Base-by-base conservation (phyloP, 2,888 invertebrate genomes). In the Melieria picta region DNA sequence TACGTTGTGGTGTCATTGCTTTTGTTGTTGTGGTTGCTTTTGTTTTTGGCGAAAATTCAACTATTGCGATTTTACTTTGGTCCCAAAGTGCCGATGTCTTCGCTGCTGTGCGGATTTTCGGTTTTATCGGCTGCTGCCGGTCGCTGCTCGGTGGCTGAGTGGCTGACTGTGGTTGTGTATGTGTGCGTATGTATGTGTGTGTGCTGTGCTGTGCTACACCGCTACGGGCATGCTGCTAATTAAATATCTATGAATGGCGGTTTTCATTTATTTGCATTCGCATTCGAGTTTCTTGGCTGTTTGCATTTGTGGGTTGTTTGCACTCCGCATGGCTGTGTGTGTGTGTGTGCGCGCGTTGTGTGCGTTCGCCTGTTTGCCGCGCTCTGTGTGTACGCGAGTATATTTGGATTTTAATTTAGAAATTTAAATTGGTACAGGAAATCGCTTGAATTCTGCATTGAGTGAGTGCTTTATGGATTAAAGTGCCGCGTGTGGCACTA, bases 391-490 rank as follows among this genome's bases (percentile, higher is more conserved):
- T 50, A 4, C 42, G 42, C 42, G 1, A 30, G 10, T 58, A 11
- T 69, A 46, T 65, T 58, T 62, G 77, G 72, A 76, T 79, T 80
- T 80, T 78, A 78, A 77, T 82, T 81, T 79, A 79, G 78, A 77
- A 78, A 77, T 79, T 79, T 71, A 79, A 80, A 81, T 80, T 79
- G 81, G 79, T 76, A 79, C 81, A 81, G 81, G 81, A 82, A 80
- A 82, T 81, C 79, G 77, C 82, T 80, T 79, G 79, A 80, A 82
- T 80, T 81, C 77, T 77, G 79, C 13, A 47, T 48, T 47, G 52
- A 52, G 52, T 7, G 52, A n/a, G 9, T 52, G 52, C 13, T 52
- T 52, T 7, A 52, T 52, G 52, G 52, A 52, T 52, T 11, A 52
- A 52, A 52, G 52, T 52, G 52, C 13, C 13, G 7, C 13, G 7